Conservation (phyloP, 2,113 vertebrate species). For the Erythrolamprus reginae region DNA sequence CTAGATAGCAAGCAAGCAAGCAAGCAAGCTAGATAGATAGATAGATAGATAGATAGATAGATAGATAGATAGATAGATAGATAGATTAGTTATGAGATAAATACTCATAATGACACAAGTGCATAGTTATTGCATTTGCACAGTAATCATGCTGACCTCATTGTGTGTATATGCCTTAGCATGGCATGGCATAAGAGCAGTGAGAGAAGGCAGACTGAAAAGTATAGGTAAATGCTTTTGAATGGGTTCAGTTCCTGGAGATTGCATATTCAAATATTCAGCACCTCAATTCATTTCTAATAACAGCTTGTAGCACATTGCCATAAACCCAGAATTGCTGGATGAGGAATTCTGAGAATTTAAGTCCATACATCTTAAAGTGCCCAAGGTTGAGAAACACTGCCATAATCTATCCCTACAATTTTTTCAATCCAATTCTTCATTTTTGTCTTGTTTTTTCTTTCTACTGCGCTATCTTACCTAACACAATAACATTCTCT, state of each 20-base stretch:
- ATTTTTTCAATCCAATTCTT: background rate
- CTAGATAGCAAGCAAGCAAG: no score
- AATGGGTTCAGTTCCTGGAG: background rate
- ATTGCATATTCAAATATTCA: background rate
- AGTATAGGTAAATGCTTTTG: background rate
- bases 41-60: no score
- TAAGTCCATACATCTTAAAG: background rate
- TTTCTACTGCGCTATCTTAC: background rate
- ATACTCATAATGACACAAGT: background rate
- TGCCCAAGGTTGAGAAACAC: background rate
- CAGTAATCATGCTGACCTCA: background rate
- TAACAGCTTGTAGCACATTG: background rate
- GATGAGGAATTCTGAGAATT: background rate
- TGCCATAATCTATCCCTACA: background rate
- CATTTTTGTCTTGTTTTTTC: background rate
- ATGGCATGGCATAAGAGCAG: background rate
- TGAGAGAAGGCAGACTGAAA: background rate
- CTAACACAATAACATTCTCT: background rate
- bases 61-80: no score
- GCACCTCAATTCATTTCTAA: background rate
- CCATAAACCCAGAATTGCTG: background rate
- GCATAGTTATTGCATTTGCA: background rate
- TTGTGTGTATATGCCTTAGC: background rate
- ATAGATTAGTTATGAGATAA: background rate
- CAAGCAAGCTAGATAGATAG: no score